Evolutionary conservation across 2,888 invertebrate species (phyloP), one percentile per base, ranked within the genome.

Genomic region (Boloria euphrosyne): DNA sequence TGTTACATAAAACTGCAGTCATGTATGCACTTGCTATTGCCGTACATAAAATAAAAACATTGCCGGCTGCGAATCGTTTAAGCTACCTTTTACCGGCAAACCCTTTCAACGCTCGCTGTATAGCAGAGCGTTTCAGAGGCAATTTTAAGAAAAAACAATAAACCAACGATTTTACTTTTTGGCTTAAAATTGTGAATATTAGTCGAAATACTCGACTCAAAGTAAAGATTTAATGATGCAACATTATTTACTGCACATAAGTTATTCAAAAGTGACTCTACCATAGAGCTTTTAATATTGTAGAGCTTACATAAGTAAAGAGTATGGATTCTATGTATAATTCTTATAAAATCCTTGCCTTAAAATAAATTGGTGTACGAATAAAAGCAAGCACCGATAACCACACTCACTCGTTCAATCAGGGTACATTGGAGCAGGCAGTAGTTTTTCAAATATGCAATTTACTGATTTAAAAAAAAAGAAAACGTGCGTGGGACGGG

Each of bases 361-460:
- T 69, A 73, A 74, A 74, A 73, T 71, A 74, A 76, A 73, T 73
- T 70, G 68, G 66, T 49, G 61, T 51, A 50, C 66, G 70, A 68
- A 72, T 70, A 72, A 73, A 74, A 72, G 68, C 70, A 50, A 57
- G 54, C 61, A 54, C 63, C 59, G 58, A 67, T 63, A 49, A 62
- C 71, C 55, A 70, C 73, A 66, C 68, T 71, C 72, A 65, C 74
- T 73, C 73, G 78, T 76, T 76, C 79, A 79, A 80, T 81, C 79
- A 80, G 77, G 74, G 77, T 76, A 71, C 73, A 69, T 72, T 68
- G 72, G 68, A 68, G 71, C 55, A 73, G 73, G 73, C 81, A 82
- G 85, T 90, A 90, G 89, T 90, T 90, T 90, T 89, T 89, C 89
- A 89, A 89, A 91, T 91, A 90, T 90, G 90, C 90, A 90, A 90